phyloP scores from a whole-genome alignment of 1,140 invertebrate genomes.

The Akabosia matsudoensis region DNA sequence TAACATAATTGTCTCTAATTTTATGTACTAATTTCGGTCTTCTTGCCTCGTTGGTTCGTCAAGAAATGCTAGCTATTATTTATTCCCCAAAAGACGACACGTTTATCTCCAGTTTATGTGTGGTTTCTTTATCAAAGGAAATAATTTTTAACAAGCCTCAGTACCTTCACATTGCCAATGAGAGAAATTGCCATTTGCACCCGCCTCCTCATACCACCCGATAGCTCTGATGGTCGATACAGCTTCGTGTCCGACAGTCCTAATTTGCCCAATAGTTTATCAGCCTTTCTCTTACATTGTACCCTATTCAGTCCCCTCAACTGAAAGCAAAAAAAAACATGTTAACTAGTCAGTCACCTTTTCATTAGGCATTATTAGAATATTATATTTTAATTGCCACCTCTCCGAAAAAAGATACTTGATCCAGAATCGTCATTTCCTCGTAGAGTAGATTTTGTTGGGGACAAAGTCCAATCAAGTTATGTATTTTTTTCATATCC shows the following conservation, averaged over 20 bases:
- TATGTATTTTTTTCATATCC: slow-evolving; percentile 60
- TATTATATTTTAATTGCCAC: not conserved
- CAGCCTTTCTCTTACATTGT: slow-evolving; percentile 49
- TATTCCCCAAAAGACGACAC: slow-evolving; percentile 35
- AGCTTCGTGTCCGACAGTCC: too few relatives aligned
- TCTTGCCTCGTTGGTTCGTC: not conserved
- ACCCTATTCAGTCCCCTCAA: too few relatives aligned
- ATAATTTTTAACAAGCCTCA: too few relatives aligned
- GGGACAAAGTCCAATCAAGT: slow-evolving; percentile 80
- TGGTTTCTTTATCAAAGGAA: slow-evolving; percentile 51
- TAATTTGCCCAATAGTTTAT: too few relatives aligned
- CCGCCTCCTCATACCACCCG: too few relatives aligned
- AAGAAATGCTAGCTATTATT: not conserved
- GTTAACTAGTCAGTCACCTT: too few relatives aligned
- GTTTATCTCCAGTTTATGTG: slow-evolving; percentile 60
- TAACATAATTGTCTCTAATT: not conserved
- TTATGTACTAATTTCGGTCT: not conserved
- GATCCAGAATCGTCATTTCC: slow-evolving; percentile 82
- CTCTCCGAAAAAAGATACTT: slow-evolving; percentile 76
- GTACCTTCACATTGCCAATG: too few relatives aligned
- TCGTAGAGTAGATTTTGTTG: slow-evolving; percentile 93
- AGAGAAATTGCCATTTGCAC: too few relatives aligned
- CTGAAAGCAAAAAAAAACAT: not conserved
- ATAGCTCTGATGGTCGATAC: too few relatives aligned
- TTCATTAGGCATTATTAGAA: too few relatives aligned